Base-by-base conservation (phyloP, 2,888 invertebrate genomes). In the Amiota mariae region DNA sequence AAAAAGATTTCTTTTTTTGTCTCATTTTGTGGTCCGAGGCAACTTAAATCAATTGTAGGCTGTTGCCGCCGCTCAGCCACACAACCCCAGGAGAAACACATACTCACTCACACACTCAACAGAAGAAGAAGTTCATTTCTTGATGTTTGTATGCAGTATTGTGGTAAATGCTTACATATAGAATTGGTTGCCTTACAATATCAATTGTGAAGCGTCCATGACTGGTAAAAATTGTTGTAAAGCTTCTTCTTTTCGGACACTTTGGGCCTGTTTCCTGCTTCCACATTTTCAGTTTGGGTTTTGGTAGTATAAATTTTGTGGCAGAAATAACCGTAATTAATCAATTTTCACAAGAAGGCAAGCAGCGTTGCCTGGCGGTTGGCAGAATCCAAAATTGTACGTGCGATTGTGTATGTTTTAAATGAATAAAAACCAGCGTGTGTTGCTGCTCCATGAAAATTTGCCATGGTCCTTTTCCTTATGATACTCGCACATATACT, bases 31-130 rank as follows among this genome's bases (percentile, higher is more conserved):
- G 18, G 20, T 2, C 68, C 51, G 76, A 75, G 76, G 81, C 73
- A 87, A 84, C 84, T 87, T 85, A 87, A 86, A 86, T 86, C 86
- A 86, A 86, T 87, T 86, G 84, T 76, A 67, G 72, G 79, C 81
- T 76, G 36, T 36, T 66, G 10, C 36, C 36, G 63, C 63, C 36
- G 63, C 36, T n/a, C n/a, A 36, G 36, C 6, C 56, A 13, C 18
- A 10, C 13, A 59, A 36, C 36, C 36, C 36, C 8, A 36, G 8
- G 36, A 36, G 8, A 36, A 36, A 36, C 36, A 36, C 36, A 36
- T 36, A 36, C 36, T 36, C 36, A 36, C 36, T 36, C 36, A 36
- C 36, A 6, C 36, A 36, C 36, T 36, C 36, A 36, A 6, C 36
- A 36, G 36, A 0, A 36, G 36, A 36, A 36, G 36, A 36, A 36